A percentile compares a stretch with the other conserved stretches of the same genome.
These are phyloP conservation scores for Nesidiocoris tenuis DNA, from an alignment of 2,888 invertebrate species.

Conservation along the genomic window DNA sequence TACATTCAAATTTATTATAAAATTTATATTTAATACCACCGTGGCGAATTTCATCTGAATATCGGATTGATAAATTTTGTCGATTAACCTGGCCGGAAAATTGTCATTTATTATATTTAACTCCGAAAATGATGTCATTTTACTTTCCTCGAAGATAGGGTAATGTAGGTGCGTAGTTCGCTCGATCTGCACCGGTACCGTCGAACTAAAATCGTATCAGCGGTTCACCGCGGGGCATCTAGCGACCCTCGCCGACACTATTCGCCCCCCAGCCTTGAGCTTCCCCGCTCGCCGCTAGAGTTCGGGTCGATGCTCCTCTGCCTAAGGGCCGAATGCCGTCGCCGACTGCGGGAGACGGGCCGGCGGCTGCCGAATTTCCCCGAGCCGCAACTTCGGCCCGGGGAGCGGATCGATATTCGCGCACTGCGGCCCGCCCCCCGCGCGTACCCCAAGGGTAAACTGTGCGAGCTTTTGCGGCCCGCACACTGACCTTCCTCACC, in stretches of 20 bases:
- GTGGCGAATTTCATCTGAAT: too few species aligned
- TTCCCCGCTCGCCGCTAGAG: slow-evolving; percentile 9
- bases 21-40: too few species aligned
- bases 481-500: slow-evolving; percentile 41
- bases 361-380: slow-evolving; percentile 1
- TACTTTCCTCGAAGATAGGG: too few species aligned
- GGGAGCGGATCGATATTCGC: slow-evolving; percentile 20
- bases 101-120: too few species aligned
- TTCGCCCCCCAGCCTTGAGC: background rate
- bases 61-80: too few species aligned
- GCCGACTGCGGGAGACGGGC: slow-evolving; percentile 24
- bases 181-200: background rate
- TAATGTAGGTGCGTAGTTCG: too few species aligned
- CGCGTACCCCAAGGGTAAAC: background rate
- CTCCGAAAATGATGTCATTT: too few species aligned
- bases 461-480: slow-evolving; percentile 5
- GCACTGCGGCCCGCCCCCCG: slow-evolving; percentile 12
- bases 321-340: background rate
- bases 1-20: too few species aligned
- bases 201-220: background rate
- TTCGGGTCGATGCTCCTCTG: slow-evolving; percentile 18
- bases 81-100: too few species aligned
- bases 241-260: background rate
- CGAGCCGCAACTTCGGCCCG: slow-evolving; percentile 1
- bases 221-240: background rate